Conservation (phyloP, 2,113 vertebrate genomes). For the Hiodon tergisus region DNA sequence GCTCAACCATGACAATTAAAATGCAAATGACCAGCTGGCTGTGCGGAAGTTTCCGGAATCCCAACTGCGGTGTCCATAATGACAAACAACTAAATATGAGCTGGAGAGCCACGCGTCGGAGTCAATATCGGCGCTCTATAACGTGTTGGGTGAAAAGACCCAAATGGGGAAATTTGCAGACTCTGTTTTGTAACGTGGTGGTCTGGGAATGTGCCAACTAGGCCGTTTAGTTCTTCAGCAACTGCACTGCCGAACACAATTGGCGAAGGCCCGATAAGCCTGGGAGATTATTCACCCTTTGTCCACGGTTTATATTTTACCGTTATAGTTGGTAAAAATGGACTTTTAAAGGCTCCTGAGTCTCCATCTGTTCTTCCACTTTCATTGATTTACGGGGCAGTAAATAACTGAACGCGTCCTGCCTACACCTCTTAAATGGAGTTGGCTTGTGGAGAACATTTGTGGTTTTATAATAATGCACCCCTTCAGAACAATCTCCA, state of each 20-base stretch:
- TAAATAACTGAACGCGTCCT: slow-evolving; percentile 12
- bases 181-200: not conserved
- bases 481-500: not conserved
- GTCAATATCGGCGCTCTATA: slow-evolving; percentile 12
- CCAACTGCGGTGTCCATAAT: not conserved
- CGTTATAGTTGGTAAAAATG: not conserved
- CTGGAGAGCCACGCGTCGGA: not conserved
- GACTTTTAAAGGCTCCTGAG: too few relatives aligned
- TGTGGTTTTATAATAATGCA: not conserved
- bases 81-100: not conserved
- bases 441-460: not conserved
- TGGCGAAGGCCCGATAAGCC: slow-evolving; percentile 2
- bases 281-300: not conserved
- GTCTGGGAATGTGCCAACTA: slow-evolving; percentile 27
- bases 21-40: not conserved
- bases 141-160: not conserved
- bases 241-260: not conserved
- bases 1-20: not conserved
- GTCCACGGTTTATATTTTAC: not conserved
- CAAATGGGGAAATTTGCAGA: not conserved
- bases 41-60: not conserved
- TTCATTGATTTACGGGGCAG: slow-evolving; percentile 7
- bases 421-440: not conserved
- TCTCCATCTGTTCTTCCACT: slow-evolving; percentile 16
- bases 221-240: not conserved